phyloP scores from a whole-genome alignment of 2,113 vertebrate species.

The Cryptomyrus ogoouensis region DNA sequence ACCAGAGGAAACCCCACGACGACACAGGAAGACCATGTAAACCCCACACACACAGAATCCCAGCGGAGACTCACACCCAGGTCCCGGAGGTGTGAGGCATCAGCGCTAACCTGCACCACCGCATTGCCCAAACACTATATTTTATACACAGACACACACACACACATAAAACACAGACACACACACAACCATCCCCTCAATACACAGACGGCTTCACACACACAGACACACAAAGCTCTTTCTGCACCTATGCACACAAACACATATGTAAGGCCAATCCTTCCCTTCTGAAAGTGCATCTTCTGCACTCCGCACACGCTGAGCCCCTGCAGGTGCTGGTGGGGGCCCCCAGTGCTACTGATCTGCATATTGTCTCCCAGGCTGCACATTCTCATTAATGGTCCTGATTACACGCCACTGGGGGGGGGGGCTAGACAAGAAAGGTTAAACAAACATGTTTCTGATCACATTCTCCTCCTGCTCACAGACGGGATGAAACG shows the following conservation, averaged over 20 bases:
- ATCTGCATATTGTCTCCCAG: not conserved
- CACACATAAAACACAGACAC: too few species aligned
- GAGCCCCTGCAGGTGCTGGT: too few species aligned
- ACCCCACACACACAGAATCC: too few species aligned
- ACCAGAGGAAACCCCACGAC: too few species aligned
- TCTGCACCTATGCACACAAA: not conserved
- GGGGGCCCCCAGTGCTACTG: not conserved
- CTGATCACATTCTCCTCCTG: not conserved
- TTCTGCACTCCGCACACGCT: not conserved
- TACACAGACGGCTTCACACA: not conserved
- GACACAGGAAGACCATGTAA: too few species aligned
- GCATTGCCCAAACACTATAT: too few species aligned
- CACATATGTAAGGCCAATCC: not conserved
- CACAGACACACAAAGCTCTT: not conserved
- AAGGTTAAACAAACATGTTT: slow-evolving; percentile 13
- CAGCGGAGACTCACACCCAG: too few species aligned
- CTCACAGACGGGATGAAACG: not conserved
- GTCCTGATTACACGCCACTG: slow-evolving; percentile 6
- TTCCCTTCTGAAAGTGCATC: not conserved
- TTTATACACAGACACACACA: too few species aligned
- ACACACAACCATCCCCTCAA: too few species aligned
- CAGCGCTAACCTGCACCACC: too few species aligned
- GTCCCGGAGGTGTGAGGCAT: too few species aligned
- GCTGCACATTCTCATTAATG: slow-evolving; percentile 2
- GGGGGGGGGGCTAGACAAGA: not conserved